phyloP scores from a whole-genome alignment of 1,140 invertebrate genomes.

The Leptinotarsa defecta region DNA sequence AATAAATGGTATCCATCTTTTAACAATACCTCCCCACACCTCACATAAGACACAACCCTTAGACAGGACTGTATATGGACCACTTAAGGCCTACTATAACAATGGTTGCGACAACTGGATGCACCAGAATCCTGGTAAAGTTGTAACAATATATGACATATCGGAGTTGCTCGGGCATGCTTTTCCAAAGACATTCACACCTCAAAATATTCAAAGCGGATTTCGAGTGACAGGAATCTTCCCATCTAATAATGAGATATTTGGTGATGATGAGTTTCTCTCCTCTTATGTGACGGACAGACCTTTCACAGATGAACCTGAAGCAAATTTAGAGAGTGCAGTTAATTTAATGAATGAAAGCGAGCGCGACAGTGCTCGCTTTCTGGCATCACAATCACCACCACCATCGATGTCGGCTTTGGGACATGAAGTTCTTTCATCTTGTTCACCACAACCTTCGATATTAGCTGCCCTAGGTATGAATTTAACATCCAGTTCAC shows the following conservation, averaged over 20 bases:
- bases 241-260: conserved; percentile 18
- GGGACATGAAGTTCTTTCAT: not conserved
- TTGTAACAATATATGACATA: conserved; percentile 28
- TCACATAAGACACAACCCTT: too few relatives aligned
- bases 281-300: conserved; percentile 2
- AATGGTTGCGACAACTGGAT: too few relatives aligned
- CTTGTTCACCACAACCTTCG: not conserved
- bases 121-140: too few relatives aligned
- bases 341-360: not conserved
- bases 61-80: too few relatives aligned
- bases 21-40: conserved; percentile 26
- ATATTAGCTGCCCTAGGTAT: not conserved
- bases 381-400: not conserved
- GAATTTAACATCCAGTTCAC: not conserved
- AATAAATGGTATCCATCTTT: conserved; percentile 47
- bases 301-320: not conserved
- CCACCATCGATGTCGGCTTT: not conserved
- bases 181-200: conserved; percentile 24
- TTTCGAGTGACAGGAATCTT: conserved; percentile 23
- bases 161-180: conserved; percentile 32
- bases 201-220: conserved; percentile 17
- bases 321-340: not conserved
- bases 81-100: too few relatives aligned
- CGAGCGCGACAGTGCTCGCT: not conserved
- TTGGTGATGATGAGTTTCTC: conserved; percentile 24